Evolutionary conservation across 2,113 vertebrate genomes (phyloP), one percentile per base, ranked within the genome.

Genomic region (Cisticola juncidis): DNA sequence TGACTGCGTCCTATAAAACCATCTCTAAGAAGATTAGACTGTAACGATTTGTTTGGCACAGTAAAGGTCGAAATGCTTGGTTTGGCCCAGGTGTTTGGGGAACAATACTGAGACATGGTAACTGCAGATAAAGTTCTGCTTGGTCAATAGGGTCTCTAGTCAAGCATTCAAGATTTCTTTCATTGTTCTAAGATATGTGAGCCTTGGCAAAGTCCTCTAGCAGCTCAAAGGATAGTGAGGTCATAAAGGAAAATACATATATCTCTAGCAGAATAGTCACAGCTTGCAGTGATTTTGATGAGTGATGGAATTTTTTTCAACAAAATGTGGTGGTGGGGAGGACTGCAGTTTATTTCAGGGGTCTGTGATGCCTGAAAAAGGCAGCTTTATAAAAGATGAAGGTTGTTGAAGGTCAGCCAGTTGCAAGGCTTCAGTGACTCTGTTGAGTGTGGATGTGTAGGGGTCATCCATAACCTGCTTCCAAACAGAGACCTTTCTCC

Each of bases 21-120:
- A 18, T 60, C 44, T 42, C 54, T 51, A 62, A 61, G 42, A n/a
- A 74, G 47, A 92, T 92, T 51, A 44, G 81, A 31, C 25, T 70
- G 58, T 88, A 95, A 88, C 1, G 1, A 51, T 88, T 83, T 81
- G 35, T 73, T 88, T 64, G 81, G 20, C 68, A 36, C 9, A 23
- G 13, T 33, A 66, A 73, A 94, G 95, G 95, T 96, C 14, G 85
- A 94, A 96, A 92, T 71, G 95, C 87, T 88, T 96, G 88, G 74
- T 83, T 95, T 94, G 88, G 31, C 56, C 82, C 96, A 97, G 95
- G 96, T 96, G 95, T 56, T 15, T 78, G 74, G 11, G 56, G 64
- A 96, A 97, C 96, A 97, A 96, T 97, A 65, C 69, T 83, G 47
- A 81, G 86, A 64, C 16, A 20, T n/a, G 26, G 70, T 62, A 90